Percentiles rank a stretch among this genome's conserved stretches.
Conservation (phyloP, 2,888 invertebrate species). For the Galerucella calmariensis region DNA sequence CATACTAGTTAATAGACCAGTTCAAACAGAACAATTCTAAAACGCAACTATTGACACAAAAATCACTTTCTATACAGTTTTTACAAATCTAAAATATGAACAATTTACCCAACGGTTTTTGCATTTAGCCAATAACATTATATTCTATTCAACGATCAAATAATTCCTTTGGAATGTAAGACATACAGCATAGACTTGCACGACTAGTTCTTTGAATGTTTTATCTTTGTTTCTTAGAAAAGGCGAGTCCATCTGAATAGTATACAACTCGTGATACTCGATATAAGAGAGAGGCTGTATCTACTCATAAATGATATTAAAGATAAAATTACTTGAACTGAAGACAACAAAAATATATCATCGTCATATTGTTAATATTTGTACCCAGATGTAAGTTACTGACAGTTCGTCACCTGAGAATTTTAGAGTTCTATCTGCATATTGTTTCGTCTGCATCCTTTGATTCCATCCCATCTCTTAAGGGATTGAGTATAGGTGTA, state of each 20-base stretch:
- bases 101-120: not conserved
- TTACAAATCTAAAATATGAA: no score
- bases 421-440: no score
- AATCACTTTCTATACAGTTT: no score
- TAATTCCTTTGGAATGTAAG: slow-evolving; percentile 48
- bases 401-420: no score
- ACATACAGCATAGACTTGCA: slow-evolving; percentile 46
- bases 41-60: no score
- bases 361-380: not conserved
- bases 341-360: slow-evolving; percentile 6
- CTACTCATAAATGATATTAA: slow-evolving; percentile 7
- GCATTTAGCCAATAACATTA: not conserved
- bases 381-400: no score
- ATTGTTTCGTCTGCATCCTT: no score
- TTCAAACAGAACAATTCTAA: no score
- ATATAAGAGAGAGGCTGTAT: slow-evolving; percentile 5
- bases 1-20: slow-evolving; percentile 33
- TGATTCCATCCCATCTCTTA: no score
- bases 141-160: slow-evolving; percentile 34
- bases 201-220: slow-evolving; percentile 44
- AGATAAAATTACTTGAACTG: slow-evolving; percentile 8
- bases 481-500: no score
- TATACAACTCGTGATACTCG: not conserved
- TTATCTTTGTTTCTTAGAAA: slow-evolving; percentile 31
- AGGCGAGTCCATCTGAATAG: slow-evolving; percentile 5